Base-by-base conservation (phyloP, 1,140 invertebrate species). In the Eulimnadia texana region DNA sequence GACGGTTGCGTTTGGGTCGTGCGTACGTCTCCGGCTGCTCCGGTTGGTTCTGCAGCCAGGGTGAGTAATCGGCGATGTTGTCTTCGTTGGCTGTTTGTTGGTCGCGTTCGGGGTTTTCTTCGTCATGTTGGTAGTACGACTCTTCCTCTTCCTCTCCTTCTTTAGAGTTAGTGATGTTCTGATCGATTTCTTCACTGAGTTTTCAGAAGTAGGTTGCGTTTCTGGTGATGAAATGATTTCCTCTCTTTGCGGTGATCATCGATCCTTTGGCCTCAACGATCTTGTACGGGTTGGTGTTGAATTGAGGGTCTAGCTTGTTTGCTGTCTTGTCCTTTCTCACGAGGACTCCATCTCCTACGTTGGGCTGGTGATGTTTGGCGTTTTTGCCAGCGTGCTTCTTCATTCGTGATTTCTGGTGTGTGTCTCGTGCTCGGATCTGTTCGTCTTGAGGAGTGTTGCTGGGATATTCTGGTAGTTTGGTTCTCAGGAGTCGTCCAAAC, bases 151-250 rank as follows among this genome's bases (percentile, higher is more conserved):
- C n/a, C n/a, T n/a, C n/a, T n/a, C n/a, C n/a, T n/a, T n/a, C n/a
- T n/a, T n/a, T n/a, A n/a, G n/a, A n/a, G n/a, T n/a, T n/a, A n/a
- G n/a, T n/a, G n/a, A n/a, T n/a, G n/a, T n/a, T n/a, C n/a, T n/a
- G n/a, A n/a, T n/a, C n/a, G n/a, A n/a, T n/a, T n/a, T n/a, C n/a
- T n/a, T n/a, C n/a, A n/a, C n/a, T n/a, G n/a, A n/a, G n/a, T 47
- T 57, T 57, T 24, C 54, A 19, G 29, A 59, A 59, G 22, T 47
- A 59, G 25, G 20, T 19, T 22, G n/a, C 42, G 3, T 59, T 59
- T 3, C 57, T 3, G 13, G 57, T 59, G 13, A 59, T 29, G 19
- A 16, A 0, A 22, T 2, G 3, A 20, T 29, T 19, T 16, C 13
- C 33, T 11, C 42, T 47, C 42, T 59, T n/a, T 6, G 57, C 57